A percentile compares a stretch with the other conserved stretches of the same genome.
These are phyloP conservation scores for Tetanocera ferruginea DNA, from an alignment of 2,888 invertebrate species.

Conservation along the genomic window DNA sequence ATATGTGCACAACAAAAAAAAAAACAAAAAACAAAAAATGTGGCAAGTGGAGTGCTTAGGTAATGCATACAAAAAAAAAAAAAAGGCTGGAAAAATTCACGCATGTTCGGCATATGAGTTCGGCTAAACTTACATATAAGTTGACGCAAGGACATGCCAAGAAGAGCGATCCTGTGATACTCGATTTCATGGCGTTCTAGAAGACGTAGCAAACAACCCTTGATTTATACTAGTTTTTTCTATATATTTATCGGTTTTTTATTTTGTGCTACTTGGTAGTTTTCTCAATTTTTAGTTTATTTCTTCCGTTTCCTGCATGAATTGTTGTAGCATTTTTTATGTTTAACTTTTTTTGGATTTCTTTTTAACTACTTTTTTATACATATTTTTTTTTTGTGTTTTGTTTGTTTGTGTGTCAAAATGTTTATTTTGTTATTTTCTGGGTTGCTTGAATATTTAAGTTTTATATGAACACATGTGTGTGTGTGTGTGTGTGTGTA, in stretches of 20 bases:
- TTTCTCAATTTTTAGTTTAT: slow-evolving; percentile 3
- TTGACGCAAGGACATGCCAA: not conserved
- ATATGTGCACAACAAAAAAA: not conserved
- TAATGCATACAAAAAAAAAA: not conserved
- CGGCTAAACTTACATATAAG: not conserved
- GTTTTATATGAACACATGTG: not conserved
- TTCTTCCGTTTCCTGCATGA: slow-evolving; percentile 15
- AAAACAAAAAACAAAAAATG: not conserved
- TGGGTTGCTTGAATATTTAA: not conserved
- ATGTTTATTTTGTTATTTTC: not conserved
- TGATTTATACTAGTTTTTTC: not conserved
- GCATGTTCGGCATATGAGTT: not conserved
- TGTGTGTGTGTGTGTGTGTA: not conserved
- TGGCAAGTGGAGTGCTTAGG: not conserved
- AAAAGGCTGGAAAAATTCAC: not conserved
- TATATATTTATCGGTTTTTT: not conserved
- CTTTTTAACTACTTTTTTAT: not conserved
- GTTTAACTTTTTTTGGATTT: not conserved
- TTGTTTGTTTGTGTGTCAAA: not conserved
- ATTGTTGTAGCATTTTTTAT: not conserved
- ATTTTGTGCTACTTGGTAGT: not conserved
- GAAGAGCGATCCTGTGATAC: not conserved
- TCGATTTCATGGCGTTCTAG: not conserved
- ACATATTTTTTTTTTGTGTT: not conserved
- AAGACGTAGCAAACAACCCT: slow-evolving; percentile 5